Evolutionary conservation across 1,140 invertebrate genomes (phyloP), one percentile per base, ranked within the genome.

Genomic region (Aphelenchoides besseyi): DNA sequence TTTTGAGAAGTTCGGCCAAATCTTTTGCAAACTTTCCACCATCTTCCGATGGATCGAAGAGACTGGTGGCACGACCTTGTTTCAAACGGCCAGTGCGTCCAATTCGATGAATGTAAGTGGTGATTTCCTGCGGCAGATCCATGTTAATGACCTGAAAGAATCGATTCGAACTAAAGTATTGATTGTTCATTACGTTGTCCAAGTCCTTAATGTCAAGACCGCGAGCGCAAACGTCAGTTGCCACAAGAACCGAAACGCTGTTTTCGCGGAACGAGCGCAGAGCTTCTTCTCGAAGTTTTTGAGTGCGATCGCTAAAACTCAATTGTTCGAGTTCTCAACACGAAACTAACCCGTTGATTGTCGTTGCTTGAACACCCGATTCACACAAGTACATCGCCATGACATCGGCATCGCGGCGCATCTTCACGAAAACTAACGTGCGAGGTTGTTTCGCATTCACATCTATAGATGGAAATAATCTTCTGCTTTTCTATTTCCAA

Each of bases 51-150:
- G 41, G 41, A 23, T 48, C 41, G 18, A 59, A 59, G 55, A 59
- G 18, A 33, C 55, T 59, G 5, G 23, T 8, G 12, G 55, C 55
- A 23, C 55, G 55, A 84, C 97, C 90, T 87, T 89, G 92, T 5
- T 54, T 36, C 2, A 78, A 18, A 26, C 76, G 88, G 1, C 93
- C 93, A 0, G 92, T 95, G 71, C 93, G 87, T 0, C 92, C 92
- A 57, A 95, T 90, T 87, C 91, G 87, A 86, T 97, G 94, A 18
- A 97, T 92, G 86, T 96, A 95, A 2, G 95, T 92, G 82, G 94
- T 92, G 80, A 95, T 91, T 79, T 94, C 91, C 8, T 89, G 87
- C 0, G 93, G 93, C 79, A 95, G 94, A 85, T 96, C 93, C 79
- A 90, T 92, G 85, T 96, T 96, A 12, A 97, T 86, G 28, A 77